Conservation (phyloP, 2,113 vertebrate genomes). For the Caranx melampygus region DNA sequence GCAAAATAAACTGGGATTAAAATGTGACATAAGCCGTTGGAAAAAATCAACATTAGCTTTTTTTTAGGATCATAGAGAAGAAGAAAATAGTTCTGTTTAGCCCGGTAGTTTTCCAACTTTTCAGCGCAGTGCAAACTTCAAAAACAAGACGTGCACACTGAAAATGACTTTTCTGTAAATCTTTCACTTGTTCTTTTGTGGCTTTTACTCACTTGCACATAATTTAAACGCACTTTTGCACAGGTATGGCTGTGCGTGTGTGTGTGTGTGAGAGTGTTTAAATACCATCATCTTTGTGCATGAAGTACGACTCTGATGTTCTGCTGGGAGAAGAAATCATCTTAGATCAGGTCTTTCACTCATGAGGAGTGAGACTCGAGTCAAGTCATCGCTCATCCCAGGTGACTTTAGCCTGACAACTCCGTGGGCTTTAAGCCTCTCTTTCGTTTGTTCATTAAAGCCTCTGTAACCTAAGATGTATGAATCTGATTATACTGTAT, state of each 20-base stretch:
- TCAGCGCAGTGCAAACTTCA: background rate
- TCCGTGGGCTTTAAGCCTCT: slow-evolving; percentile 29
- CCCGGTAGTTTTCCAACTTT: slow-evolving; percentile 42
- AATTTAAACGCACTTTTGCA: slow-evolving; percentile 26
- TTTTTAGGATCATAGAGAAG: slow-evolving; percentile 14
- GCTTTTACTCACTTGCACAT: slow-evolving; percentile 21
- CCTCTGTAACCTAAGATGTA: slow-evolving; percentile 35
- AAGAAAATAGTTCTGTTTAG: slow-evolving; percentile 13
- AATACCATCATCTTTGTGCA: slow-evolving; percentile 24
- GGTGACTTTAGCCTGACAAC: slow-evolving; percentile 47
- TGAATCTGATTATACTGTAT: slow-evolving; percentile 62
- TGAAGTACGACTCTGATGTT: slow-evolving; percentile 30
- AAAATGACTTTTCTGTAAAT: slow-evolving; percentile 6
- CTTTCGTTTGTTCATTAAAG: slow-evolving; percentile 59
- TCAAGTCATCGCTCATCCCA: slow-evolving; percentile 40
- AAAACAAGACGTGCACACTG: slow-evolving; percentile 14
- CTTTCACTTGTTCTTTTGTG: slow-evolving; percentile 17
- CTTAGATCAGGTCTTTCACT: slow-evolving; percentile 48
- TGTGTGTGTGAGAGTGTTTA: slow-evolving; percentile 8
- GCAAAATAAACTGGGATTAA: slow-evolving; percentile 4
- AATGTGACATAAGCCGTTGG: background rate
- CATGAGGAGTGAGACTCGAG: slow-evolving; percentile 29
- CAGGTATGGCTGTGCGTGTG: background rate
- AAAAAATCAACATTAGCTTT: slow-evolving; percentile 29
- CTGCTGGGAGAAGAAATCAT: slow-evolving; percentile 20